phyloP scores from a whole-genome alignment of 92 coral and sea anemone genomes.

The Epizoanthus stellaris region DNA sequence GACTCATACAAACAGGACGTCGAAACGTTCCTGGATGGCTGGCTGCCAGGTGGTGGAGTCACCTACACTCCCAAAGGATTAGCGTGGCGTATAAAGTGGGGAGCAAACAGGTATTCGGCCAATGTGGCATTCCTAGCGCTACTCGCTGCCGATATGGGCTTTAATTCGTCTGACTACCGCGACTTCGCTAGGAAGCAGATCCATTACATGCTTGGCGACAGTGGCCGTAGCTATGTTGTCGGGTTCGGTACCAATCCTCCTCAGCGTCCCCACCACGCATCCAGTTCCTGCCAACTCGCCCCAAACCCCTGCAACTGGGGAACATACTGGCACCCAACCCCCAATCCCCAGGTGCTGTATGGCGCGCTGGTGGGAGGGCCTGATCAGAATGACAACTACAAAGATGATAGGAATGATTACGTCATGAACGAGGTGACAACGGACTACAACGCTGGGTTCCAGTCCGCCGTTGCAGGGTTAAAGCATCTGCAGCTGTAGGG shows the following conservation, averaged over 20 bases:
- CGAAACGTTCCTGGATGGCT: slow-evolving; percentile 45
- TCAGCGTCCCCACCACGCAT: slow-evolving; percentile 68
- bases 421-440: slow-evolving; percentile 78
- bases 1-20: slow-evolving; percentile 41
- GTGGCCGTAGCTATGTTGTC: slow-evolving; percentile 74
- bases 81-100: slow-evolving; percentile 73
- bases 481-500: slow-evolving; percentile 26
- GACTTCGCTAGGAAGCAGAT: slow-evolving; percentile 68
- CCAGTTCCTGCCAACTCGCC: slow-evolving; percentile 70
- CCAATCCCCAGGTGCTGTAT: slow-evolving; percentile 58
- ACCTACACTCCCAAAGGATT: slow-evolving; percentile 68
- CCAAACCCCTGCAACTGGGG: slow-evolving; percentile 49
- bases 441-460: slow-evolving; percentile 84
- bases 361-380: slow-evolving; percentile 83
- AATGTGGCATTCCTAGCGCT: slow-evolving; percentile 76
- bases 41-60: slow-evolving; percentile 67
- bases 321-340: too few relatives aligned
- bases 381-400: slow-evolving; percentile 57
- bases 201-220: slow-evolving; percentile 71
- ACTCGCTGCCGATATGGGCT: slow-evolving; percentile 59
- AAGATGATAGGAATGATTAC: slow-evolving; percentile 62
- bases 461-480: slow-evolving; percentile 76
- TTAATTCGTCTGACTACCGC: slow-evolving; percentile 54
- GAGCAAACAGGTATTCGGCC: slow-evolving; percentile 73
- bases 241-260: slow-evolving; percentile 76